Evolutionary conservation across 2,888 invertebrate genomes (phyloP), one percentile per base, ranked within the genome.

Genomic region (Linnaemya vulpina): DNA sequence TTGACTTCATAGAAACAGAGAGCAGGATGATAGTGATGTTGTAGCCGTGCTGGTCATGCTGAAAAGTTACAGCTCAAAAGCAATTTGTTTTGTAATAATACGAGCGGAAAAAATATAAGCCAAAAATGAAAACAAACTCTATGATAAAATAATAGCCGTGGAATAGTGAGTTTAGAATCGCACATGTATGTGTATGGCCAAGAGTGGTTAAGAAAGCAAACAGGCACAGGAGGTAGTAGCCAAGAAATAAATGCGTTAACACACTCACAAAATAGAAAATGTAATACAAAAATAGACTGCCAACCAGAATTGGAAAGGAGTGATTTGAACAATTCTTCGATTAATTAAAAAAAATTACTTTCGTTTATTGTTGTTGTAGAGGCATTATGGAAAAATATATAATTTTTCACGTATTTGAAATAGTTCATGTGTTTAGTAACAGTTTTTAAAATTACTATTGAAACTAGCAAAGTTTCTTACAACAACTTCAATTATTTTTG

Each of bases 21-120:
- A n/a, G 30, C 58, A 60, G 38, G 55, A 38, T 22, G 55, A 73
- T 38, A 30, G 46, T 55, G 73, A 35, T n/a, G 58, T 81, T 38
- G 63, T 68, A 51, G 40, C n/a, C 60, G 51, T 51, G 49, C 51
- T 68, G 68, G 68, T 63, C 62, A 81, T 77, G 62, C 74, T 73
- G 62, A 78, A 83, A 81, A 68, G 67, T 84, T 74, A 70, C 43
- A 22, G 62, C 74, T 78, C 74, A 51, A 78, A 82, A 82, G 74
- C 51, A 81, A 82, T 78, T 85, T 82, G 81, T 82, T 85, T 78
- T 78, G 60, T 53, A 82, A 65, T 60, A 51, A 75, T 51, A 46
- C 22, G 15, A 15, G 10, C n/a, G 25, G 20, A 55, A 77, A 53
- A 63, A 53, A 17, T 43, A 51, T 4, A 74, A 46, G 58, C 38